phyloP scores from a whole-genome alignment of 2,888 invertebrate genomes.

The Diaphora mendica region DNA sequence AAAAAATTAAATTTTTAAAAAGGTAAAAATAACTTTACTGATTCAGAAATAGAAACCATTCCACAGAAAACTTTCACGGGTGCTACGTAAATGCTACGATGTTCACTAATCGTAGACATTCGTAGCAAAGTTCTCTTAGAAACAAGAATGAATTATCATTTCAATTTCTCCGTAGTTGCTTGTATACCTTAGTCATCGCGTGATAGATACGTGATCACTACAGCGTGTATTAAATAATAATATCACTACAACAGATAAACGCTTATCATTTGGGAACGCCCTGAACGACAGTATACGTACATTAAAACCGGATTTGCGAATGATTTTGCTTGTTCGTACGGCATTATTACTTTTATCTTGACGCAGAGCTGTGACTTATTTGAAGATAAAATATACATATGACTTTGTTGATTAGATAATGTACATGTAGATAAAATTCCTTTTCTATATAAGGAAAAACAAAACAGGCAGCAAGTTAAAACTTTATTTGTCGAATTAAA shows the following conservation, averaged over 20 bases:
- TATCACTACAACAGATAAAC: conserved; percentile 7
- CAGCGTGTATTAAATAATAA: conserved; percentile 9
- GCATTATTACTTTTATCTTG: neutral
- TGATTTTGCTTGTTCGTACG: conserved; percentile 4
- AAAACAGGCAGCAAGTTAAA: too few species aligned
- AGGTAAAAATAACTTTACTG: neutral
- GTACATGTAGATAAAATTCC: neutral
- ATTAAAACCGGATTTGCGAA: conserved; percentile 14
- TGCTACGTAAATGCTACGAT: conserved; percentile 11
- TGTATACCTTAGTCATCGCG: neutral
- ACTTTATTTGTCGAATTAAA: too few species aligned
- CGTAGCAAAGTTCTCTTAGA: conserved; percentile 6
- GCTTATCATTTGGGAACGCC: conserved; percentile 21
- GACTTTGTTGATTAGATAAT: conserved; percentile 4
- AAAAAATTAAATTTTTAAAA: neutral
- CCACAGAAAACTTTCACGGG: neutral
- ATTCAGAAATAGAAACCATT: neutral
- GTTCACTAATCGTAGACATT: conserved; percentile 4
- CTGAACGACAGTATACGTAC: conserved; percentile 1
- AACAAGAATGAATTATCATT: neutral
- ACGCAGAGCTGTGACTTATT: neutral
- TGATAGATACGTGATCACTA: conserved; percentile 12
- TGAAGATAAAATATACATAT: neutral
- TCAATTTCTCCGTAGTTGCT: neutral
- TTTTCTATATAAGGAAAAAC: too few species aligned